A percentile compares a stretch with the other conserved stretches of the same genome.
phyloP scores from a whole-genome alignment of 1,140 invertebrate species.

The Lucilia sericata region DNA sequence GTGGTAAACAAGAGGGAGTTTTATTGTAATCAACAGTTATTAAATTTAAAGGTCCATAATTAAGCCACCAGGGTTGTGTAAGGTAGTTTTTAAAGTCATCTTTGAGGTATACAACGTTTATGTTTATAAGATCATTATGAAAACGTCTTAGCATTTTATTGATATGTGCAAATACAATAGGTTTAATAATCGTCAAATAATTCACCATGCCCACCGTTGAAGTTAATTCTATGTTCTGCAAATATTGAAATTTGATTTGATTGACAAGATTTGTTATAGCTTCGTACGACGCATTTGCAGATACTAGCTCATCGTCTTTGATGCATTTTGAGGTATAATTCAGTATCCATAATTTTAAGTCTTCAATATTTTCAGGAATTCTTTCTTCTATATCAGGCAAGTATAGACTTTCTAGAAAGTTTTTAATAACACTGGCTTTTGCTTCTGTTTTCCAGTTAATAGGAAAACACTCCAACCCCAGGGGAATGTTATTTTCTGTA shows the following conservation, averaged over 20 bases:
- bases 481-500: constrained; percentile 62
- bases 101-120: constrained; percentile 39
- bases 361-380: not conserved
- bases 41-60: constrained; percentile 40
- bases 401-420: constrained; percentile 53
- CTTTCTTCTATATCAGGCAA: constrained; percentile 49
- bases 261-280: constrained; percentile 50
- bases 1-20: not conserved
- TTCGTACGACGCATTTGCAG: constrained; percentile 46
- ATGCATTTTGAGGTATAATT: constrained; percentile 54
- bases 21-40: constrained; percentile 40
- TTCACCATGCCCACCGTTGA: constrained; percentile 25
- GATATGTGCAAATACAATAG: constrained; percentile 42
- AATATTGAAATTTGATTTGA: constrained; percentile 32
- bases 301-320: constrained; percentile 13
- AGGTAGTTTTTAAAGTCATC: constrained; percentile 37
- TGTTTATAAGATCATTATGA: constrained; percentile 7
- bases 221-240: not conserved
- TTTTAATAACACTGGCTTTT: constrained; percentile 40
- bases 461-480: constrained; percentile 72
- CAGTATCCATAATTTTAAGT: constrained; percentile 53
- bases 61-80: constrained; percentile 49
- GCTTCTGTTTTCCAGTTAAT: constrained; percentile 67
- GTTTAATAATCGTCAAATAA: constrained; percentile 53
- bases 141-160: constrained; percentile 31